A percentile compares a stretch with the other conserved stretches of the same genome.
Evolutionary conservation across 2,797 vertebrate species (phyloP).

Genomic region (Psittacula echo): DNA sequence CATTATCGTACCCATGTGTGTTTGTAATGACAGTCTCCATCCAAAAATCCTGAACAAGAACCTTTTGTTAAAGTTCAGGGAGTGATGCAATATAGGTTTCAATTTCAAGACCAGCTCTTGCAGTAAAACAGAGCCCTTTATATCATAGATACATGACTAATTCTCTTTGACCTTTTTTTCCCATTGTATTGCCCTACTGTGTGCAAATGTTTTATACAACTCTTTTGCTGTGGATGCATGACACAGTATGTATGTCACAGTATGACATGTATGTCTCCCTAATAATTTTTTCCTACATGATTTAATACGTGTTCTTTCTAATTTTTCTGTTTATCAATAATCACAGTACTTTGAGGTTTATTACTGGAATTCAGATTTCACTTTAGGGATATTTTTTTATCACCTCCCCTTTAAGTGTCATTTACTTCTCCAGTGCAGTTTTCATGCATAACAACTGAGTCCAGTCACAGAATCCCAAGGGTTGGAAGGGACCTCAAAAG

Average conservation of each 20-base stretch:
- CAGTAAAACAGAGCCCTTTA: background rate
- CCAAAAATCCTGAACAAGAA: background rate
- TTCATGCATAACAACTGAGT: background rate
- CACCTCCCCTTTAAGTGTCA: slow-evolving; percentile 31
- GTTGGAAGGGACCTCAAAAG: no score
- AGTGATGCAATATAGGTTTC: background rate
- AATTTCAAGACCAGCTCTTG: background rate
- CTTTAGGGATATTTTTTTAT: slow-evolving; percentile 22
- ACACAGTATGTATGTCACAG: background rate
- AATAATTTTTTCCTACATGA: background rate
- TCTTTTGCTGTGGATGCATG: background rate
- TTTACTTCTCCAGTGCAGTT: slow-evolving; percentile 33
- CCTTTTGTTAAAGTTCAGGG: background rate
- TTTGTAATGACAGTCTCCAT: background rate
- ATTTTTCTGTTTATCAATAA: slow-evolving; percentile 1
- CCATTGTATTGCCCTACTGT: background rate
- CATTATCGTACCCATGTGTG: background rate
- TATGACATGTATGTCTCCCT: background rate
- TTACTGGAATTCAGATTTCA: slow-evolving; percentile 26
- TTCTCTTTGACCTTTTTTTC: background rate
- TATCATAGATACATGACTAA: background rate
- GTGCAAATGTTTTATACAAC: background rate
- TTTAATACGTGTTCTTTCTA: background rate
- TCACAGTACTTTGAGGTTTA: slow-evolving; percentile 24
- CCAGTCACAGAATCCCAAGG: background rate